A percentile compares a stretch with the other conserved stretches of the same genome.
Conservation (phyloP, 1,140 invertebrate genomes). For the Monomorium pharaonis region DNA sequence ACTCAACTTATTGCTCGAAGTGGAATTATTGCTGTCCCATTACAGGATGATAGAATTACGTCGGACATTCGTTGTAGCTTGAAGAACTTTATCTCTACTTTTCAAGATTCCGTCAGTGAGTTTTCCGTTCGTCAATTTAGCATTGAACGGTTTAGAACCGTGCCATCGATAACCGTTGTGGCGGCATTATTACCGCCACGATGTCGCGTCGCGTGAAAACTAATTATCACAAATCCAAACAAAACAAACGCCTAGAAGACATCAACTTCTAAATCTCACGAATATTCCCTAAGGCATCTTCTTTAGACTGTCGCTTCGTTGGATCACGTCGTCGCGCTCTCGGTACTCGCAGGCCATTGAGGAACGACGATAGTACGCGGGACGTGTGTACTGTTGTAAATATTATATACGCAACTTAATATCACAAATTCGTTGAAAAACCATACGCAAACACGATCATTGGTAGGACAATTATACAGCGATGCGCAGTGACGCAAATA, state of each 20-base stretch:
- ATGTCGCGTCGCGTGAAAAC: neutral
- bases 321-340: conserved; percentile 22
- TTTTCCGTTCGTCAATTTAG: neutral
- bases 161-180: neutral
- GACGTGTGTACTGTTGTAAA: conserved; percentile 2
- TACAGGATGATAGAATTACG: neutral
- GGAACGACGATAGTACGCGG: conserved; percentile 10
- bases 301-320: neutral
- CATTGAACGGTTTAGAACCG: neutral
- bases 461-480: conserved; percentile 81
- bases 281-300: neutral
- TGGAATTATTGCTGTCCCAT: conserved; percentile 14
- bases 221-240: neutral
- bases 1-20: conserved; percentile 29
- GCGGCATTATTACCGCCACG: neutral
- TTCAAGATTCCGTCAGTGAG: neutral
- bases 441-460: conserved; percentile 77
- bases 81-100: neutral
- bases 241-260: neutral
- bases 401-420: conserved; percentile 77
- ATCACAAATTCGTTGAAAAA: conserved; percentile 82
- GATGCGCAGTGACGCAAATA: conserved; percentile 58
- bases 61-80: conserved; percentile 22
- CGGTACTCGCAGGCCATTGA: conserved; percentile 31
- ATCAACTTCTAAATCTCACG: neutral